Evolutionary conservation across 2,113 vertebrate species (phyloP).

Genomic region (Psilopsiagon aurifrons): DNA sequence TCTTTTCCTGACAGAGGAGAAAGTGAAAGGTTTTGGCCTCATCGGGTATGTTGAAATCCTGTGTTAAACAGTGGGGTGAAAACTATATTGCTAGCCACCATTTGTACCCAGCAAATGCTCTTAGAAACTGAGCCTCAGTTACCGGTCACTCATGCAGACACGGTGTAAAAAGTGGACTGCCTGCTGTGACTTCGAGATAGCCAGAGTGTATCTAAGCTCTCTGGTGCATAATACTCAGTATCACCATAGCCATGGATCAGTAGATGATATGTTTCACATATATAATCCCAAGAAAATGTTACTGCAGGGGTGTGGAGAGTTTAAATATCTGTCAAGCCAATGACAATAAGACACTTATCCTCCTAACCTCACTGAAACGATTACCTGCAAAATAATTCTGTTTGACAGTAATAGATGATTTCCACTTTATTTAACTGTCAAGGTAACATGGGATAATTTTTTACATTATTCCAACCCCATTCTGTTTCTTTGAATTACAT

Average conservation of each 20-base stretch:
- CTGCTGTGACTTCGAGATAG: slow-evolving; percentile 10
- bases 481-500: not conserved
- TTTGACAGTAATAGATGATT: not conserved
- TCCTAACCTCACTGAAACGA: not conserved
- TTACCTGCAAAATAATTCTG: not conserved
- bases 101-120: not conserved
- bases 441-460: not conserved
- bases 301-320: fast-evolving
- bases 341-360: not conserved
- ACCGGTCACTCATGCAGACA: not conserved
- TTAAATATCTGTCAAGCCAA: not conserved
- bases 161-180: not conserved
- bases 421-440: not conserved
- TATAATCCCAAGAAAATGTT: not conserved
- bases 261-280: not conserved
- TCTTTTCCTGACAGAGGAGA: not conserved
- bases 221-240: not conserved
- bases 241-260: not conserved
- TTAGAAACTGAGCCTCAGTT: not conserved
- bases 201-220: not conserved
- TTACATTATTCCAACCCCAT: not conserved
- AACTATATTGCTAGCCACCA: not conserved
- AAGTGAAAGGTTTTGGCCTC: not conserved
- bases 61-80: not conserved
- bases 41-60: not conserved